Conservation (phyloP, 2,113 vertebrate species). For the Cercocebus atys region DNA sequence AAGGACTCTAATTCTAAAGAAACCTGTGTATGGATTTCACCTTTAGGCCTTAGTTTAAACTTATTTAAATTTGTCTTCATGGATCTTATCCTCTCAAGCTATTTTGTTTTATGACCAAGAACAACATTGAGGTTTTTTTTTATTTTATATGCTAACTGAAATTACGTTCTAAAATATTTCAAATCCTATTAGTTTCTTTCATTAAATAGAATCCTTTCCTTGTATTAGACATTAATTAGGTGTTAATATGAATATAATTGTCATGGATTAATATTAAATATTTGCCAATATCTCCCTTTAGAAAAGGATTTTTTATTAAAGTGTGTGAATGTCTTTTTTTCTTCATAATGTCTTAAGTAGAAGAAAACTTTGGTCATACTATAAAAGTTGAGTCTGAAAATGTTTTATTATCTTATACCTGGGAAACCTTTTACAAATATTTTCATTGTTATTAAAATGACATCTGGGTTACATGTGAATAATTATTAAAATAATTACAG, state of each 20-base stretch:
- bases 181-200: neutral
- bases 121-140: neutral
- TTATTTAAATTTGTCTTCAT: neutral
- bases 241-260: neutral
- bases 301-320: neutral
- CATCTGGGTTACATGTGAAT: too few species aligned
- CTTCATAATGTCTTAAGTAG: neutral
- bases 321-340: neutral
- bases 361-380: neutral
- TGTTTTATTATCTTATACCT: neutral
- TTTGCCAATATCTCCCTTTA: neutral
- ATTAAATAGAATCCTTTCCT: neutral
- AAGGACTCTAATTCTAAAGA: neutral
- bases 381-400: neutral
- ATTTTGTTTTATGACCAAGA: neutral
- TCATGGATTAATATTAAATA: neutral
- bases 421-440: neutral
- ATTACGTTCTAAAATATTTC: neutral
- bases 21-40: neutral
- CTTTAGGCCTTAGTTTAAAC: neutral
- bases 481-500: neutral
- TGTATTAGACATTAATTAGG: neutral
- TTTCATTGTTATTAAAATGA: neutral
- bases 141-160: neutral
- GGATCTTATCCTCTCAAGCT: neutral